Evolutionary conservation across 2,797 vertebrate species (phyloP).

Genomic region (Myiothlypis chrysogaster): DNA sequence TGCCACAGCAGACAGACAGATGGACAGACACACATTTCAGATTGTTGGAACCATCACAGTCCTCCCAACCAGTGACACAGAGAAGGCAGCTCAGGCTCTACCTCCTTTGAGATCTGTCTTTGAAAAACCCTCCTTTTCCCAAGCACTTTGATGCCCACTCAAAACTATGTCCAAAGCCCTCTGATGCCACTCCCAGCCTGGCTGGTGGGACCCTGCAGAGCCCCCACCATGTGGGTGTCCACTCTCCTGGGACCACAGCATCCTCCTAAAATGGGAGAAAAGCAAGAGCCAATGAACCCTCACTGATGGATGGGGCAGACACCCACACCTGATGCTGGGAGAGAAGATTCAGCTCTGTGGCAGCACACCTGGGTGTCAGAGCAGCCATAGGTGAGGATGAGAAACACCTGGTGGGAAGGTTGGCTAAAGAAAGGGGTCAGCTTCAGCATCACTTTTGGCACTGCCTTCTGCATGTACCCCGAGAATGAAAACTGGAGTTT

Average conservation of each 20-base stretch:
- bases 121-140: not conserved
- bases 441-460: not conserved
- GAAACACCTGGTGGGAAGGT: slow-evolving; percentile 35
- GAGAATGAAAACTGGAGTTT: slow-evolving; percentile 23
- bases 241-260: not conserved
- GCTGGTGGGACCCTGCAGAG: not conserved
- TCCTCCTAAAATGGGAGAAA: not conserved
- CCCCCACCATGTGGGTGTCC: not conserved
- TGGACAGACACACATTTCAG: not conserved
- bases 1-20: not conserved
- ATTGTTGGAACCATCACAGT: not conserved
- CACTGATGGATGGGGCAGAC: not conserved
- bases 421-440: not conserved
- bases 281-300: not conserved
- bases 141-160: not conserved
- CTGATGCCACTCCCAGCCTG: not conserved
- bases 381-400: not conserved
- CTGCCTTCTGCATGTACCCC: not conserved
- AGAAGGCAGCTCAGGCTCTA: not conserved
- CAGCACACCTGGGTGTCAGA: rapidly evolving
- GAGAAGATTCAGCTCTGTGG: not conserved
- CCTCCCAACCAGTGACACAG: not conserved
- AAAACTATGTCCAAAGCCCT: not conserved
- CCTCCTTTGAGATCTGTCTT: not conserved
- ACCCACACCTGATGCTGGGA: not conserved